Percentiles rank a stretch among this genome's conserved stretches.
These are phyloP conservation scores for Nebria brevicollis DNA, from an alignment of 2,888 invertebrate genomes.

Conservation along the genomic window DNA sequence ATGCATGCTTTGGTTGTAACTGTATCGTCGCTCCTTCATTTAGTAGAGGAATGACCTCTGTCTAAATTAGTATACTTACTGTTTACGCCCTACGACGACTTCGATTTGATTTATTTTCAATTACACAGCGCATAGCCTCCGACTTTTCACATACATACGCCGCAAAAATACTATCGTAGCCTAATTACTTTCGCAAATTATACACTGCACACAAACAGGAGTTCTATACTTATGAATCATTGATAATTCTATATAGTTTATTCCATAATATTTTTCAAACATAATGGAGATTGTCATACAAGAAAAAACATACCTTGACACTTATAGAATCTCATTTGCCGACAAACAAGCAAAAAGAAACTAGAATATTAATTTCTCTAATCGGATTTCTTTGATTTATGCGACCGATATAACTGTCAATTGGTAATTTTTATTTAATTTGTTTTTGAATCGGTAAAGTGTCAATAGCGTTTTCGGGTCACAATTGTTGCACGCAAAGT, in stretches of 20 bases:
- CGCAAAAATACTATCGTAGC: background rate
- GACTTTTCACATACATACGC: background rate
- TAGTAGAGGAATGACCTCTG: background rate
- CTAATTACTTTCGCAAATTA: background rate
- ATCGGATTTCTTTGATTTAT: background rate
- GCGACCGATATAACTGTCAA: background rate
- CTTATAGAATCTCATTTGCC: background rate
- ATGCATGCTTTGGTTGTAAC: background rate
- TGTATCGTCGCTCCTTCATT: background rate
- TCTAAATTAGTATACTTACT: background rate
- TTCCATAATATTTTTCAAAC: background rate
- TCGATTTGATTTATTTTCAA: conserved; percentile 1
- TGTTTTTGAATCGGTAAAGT: background rate
- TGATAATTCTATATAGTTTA: background rate
- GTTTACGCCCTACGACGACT: background rate
- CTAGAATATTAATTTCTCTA: background rate
- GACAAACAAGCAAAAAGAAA: background rate
- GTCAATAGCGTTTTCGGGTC: background rate
- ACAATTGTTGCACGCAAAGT: background rate
- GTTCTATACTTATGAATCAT: background rate
- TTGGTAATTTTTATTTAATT: background rate
- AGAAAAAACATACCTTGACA: background rate
- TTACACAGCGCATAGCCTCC: background rate
- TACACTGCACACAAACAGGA: background rate
- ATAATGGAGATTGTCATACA: too few relatives aligned